Percentiles rank a stretch among this genome's conserved stretches.
phyloP scores from a whole-genome alignment of 1,140 invertebrate species.

The Saxidomus purpurata region DNA sequence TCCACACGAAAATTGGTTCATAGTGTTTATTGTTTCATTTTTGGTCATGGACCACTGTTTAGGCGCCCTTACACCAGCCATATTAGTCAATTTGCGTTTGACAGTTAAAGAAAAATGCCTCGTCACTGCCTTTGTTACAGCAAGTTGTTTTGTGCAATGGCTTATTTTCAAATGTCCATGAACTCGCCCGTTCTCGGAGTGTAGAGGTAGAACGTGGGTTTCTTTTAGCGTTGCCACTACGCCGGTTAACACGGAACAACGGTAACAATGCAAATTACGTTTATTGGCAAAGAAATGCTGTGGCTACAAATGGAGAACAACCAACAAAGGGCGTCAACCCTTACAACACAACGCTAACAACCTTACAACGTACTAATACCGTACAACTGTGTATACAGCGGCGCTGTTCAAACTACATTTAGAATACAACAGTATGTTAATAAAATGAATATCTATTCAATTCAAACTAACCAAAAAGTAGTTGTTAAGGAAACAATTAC shows the following conservation, averaged over 20 bases:
- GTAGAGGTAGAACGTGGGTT: not conserved
- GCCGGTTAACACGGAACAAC: constrained; percentile 22
- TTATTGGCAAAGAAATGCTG: not conserved
- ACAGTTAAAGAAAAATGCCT: not conserved
- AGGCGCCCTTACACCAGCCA: constrained; percentile 37
- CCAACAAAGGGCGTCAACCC: not conserved
- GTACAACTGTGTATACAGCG: too few relatives aligned
- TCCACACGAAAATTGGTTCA: constrained; percentile 68
- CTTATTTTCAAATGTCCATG: not conserved
- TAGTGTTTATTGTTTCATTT: constrained; percentile 59
- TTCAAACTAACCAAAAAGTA: too few relatives aligned
- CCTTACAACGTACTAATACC: not conserved
- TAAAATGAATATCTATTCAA: too few relatives aligned
- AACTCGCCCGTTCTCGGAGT: not conserved
- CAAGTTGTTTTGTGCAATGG: not conserved
- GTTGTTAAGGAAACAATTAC: too few relatives aligned
- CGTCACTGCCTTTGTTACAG: not conserved
- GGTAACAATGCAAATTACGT: constrained; percentile 11
- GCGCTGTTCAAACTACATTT: too few relatives aligned
- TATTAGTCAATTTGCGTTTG: not conserved
- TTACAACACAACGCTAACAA: not conserved
- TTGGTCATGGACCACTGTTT: constrained; percentile 69
- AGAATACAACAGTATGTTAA: too few relatives aligned
- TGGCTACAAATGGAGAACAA: not conserved
- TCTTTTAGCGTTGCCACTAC: constrained; percentile 5